A percentile compares a stretch with the other conserved stretches of the same genome.
Conservation (phyloP, 2,888 invertebrate species). For the Eristalis pertinax region DNA sequence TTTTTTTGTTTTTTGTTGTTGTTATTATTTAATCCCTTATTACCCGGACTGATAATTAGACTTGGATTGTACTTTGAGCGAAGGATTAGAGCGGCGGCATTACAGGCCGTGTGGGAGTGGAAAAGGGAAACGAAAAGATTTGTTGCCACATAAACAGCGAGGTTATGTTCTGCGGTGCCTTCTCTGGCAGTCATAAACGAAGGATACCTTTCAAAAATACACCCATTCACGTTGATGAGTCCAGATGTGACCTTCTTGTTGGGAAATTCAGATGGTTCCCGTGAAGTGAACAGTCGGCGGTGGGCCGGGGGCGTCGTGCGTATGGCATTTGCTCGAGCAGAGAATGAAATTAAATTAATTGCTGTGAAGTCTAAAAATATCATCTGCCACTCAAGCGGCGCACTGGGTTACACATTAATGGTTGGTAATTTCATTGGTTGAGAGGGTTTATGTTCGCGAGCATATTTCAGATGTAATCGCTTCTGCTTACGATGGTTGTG, state of each 20-base stretch:
- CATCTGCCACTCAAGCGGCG: not conserved
- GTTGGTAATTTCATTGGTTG: too few relatives aligned
- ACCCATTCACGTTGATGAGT: constrained; percentile 34
- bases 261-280: not conserved
- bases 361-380: constrained; percentile 28
- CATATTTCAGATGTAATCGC: too few relatives aligned
- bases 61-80: constrained; percentile 47
- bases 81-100: constrained; percentile 51
- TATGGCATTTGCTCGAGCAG: too few relatives aligned
- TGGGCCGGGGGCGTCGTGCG: not conserved
- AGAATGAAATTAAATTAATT: constrained; percentile 35
- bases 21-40: constrained; percentile 68
- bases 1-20: too few relatives aligned
- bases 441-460: too few relatives aligned
- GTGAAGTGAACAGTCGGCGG: not conserved
- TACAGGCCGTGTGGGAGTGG: not conserved
- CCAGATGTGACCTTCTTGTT: constrained; percentile 29
- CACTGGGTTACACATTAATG: too few relatives aligned
- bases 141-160: constrained; percentile 35
- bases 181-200: not conserved
- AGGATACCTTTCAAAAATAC: constrained; percentile 27
- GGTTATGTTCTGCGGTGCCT: not conserved
- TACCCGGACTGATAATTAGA: constrained; percentile 61
- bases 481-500: too few relatives aligned
- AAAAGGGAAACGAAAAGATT: constrained; percentile 29